Evolutionary conservation across 2,113 vertebrate species (phyloP).

Genomic region (Macaca fascicularis): DNA sequence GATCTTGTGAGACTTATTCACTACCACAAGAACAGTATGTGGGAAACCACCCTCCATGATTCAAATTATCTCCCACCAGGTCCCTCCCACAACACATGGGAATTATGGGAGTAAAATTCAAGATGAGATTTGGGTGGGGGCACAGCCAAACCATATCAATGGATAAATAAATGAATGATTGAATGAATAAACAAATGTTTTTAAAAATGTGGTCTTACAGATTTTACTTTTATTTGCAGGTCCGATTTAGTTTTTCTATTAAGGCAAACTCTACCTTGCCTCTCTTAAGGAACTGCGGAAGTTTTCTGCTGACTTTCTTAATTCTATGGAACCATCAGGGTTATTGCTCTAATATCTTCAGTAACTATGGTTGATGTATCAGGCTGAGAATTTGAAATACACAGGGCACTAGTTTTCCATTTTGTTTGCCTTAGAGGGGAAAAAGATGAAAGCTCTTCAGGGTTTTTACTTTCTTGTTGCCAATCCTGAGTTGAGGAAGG

Average conservation of each 20-base stretch:
- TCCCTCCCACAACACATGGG: too few species aligned
- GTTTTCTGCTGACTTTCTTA: not conserved
- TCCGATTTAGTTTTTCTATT: constrained; percentile 6
- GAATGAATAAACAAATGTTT: not conserved
- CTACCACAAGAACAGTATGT: too few species aligned
- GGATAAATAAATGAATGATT: not conserved
- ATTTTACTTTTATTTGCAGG: constrained; percentile 20
- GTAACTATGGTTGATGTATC: not conserved
- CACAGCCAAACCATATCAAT: too few species aligned
- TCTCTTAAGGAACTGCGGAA: not conserved
- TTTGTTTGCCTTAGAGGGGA: not conserved
- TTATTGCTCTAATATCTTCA: not conserved
- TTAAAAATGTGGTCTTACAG: not conserved
- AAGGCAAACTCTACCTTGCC: not conserved
- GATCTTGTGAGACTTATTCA: too few species aligned
- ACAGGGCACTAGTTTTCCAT: not conserved
- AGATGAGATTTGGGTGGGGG: too few species aligned
- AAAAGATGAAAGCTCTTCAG: not conserved
- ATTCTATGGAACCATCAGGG: too few species aligned
- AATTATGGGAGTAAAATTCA: too few species aligned
- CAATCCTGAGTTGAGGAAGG: not conserved
- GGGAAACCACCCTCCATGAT: too few species aligned
- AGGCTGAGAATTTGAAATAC: not conserved
- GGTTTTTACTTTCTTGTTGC: not conserved
- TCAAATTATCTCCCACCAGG: too few species aligned